Conservation (phyloP, 2,888 invertebrate species). For the Sarcophaga rosellei region DNA sequence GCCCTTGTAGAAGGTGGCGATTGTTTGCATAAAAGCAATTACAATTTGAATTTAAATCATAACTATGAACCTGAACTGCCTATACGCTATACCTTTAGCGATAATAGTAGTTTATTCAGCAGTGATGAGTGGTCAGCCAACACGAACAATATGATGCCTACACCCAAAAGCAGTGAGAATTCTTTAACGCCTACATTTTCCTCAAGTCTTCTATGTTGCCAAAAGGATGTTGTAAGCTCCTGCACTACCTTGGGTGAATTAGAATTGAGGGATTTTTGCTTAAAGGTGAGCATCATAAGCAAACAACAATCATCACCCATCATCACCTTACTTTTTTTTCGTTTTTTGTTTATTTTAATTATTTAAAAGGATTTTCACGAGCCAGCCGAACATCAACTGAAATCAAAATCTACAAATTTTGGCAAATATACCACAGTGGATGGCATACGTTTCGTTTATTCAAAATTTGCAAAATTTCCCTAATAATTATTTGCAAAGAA, state of each 20-base stretch:
- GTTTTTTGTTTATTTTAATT: neutral
- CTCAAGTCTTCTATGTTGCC: slow-evolving; percentile 67
- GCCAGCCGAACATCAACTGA: neutral
- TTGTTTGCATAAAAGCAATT: slow-evolving; percentile 40
- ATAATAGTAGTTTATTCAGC: slow-evolving; percentile 63
- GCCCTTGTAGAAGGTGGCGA: slow-evolving; percentile 5
- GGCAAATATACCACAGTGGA: slow-evolving; percentile 50
- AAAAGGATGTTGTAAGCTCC: slow-evolving; percentile 10
- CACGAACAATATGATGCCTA: slow-evolving; percentile 6
- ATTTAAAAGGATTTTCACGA: slow-evolving; percentile 37
- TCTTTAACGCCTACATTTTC: slow-evolving; percentile 70
- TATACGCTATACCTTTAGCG: slow-evolving; percentile 69
- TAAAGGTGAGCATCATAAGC: slow-evolving; percentile 50
- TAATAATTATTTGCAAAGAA: slow-evolving; percentile 39
- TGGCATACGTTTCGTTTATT: slow-evolving; percentile 69
- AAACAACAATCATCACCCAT: too few relatives aligned
- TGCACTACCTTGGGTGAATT: slow-evolving; percentile 48
- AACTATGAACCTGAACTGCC: slow-evolving; percentile 64
- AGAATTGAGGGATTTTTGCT: slow-evolving; percentile 15
- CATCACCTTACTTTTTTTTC: neutral
- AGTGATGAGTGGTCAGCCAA: neutral
- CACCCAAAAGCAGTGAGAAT: slow-evolving; percentile 65
- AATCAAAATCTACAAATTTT: slow-evolving; percentile 6
- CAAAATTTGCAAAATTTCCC: slow-evolving; percentile 71
- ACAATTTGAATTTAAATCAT: slow-evolving; percentile 24